Evolutionary conservation across 1,140 invertebrate species (phyloP), one percentile per base, ranked within the genome.

Genomic region (Drosophila sucinea): DNA sequence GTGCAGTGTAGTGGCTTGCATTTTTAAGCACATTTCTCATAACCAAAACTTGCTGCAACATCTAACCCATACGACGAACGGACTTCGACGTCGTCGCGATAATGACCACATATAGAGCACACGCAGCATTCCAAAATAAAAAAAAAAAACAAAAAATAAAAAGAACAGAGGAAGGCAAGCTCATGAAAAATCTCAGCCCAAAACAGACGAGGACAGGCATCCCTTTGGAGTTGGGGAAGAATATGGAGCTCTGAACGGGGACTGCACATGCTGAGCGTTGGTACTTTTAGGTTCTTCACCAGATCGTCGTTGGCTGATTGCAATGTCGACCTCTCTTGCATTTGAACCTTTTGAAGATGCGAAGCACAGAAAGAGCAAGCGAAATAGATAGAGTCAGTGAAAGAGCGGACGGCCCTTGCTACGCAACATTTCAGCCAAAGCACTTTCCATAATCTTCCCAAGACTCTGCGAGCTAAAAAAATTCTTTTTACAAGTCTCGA

Each of bases 51-150:
- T 70, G 63, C 76, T 23, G 5, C 8, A 7, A 17, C 32, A 63
- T 33, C 44, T 62, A 74, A 30, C 67, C 64, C 63, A 82, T 73
- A 61, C 67, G 67, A 64, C 63, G 64, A 11, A 38, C 60, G n/a
- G 40, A 62, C n/a, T 23, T 58, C 58, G 73, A 76, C 67, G 63
- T 63, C 81, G 71, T 81, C 79, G 84, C 86, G 84, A 84, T 89
- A 89, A 89, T 89, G 84, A 89, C 84, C 84, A 89, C 84, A 84
- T 89, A 89, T 81, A 81, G 84, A 78, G 84, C 74, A 79, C 81
- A 80, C 73, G 71, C 80, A 77, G 76, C 68, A 78, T 67, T 60
- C 64, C 77, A 62, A 61, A 25, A 54, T 4, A 58, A 29, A 27
- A 5, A 57, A 58, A 54, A 6, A 54, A 60, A 65, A 63, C 68